A percentile compares a stretch with the other conserved stretches of the same genome.
phyloP scores from a whole-genome alignment of 2,888 invertebrate species.

The Ochropacha duplaris region DNA sequence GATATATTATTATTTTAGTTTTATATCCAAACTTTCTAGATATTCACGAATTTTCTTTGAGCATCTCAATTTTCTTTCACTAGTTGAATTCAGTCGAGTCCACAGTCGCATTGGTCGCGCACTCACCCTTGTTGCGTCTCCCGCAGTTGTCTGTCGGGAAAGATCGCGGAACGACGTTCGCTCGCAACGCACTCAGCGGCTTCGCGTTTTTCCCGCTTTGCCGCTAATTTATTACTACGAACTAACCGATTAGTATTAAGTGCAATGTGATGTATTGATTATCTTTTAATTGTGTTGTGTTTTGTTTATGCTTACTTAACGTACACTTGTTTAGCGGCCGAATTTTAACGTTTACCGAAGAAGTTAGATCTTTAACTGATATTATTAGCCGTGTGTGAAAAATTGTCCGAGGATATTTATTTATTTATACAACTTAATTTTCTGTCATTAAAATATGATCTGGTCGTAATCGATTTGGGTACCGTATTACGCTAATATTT shows the following conservation, averaged over 20 bases:
- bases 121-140: conserved; percentile 11
- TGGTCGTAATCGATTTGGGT: background rate
- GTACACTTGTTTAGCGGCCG: background rate
- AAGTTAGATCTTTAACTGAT: conserved; percentile 5
- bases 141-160: conserved; percentile 54
- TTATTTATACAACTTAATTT: conserved; percentile 9
- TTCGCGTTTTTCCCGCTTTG: conserved; percentile 32
- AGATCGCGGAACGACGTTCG: conserved; percentile 61
- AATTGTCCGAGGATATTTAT: too few species aligned
- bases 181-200: conserved; percentile 29
- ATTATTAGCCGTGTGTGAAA: too few species aligned
- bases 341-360: background rate
- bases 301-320: conserved; percentile 4
- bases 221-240: conserved; percentile 33
- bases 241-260: background rate
- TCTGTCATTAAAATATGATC: conserved; percentile 8
- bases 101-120: conserved; percentile 9
- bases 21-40: conserved; percentile 2
- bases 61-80: conserved; percentile 25
- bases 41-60: conserved; percentile 19
- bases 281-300: conserved; percentile 20
- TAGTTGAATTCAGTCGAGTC: conserved; percentile 9
- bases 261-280: background rate
- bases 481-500: background rate
- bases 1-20: background rate